phyloP scores from a whole-genome alignment of 2,888 invertebrate genomes.

The Euzophera pinguis region DNA sequence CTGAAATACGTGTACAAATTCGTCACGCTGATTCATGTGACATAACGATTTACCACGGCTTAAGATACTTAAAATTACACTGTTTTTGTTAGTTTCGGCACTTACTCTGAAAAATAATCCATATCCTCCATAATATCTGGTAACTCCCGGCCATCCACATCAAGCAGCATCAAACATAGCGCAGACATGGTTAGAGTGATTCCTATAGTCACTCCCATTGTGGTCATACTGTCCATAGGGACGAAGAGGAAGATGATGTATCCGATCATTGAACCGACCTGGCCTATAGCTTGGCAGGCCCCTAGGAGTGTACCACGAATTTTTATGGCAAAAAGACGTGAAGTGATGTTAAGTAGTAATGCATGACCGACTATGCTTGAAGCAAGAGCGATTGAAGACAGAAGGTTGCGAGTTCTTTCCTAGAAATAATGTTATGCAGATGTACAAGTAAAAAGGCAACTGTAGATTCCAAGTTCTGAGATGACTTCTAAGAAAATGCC shows the following conservation, averaged over 20 bases:
- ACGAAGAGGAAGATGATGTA: slow-evolving; percentile 46
- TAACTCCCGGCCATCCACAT: slow-evolving; percentile 62
- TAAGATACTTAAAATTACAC: too few relatives aligned
- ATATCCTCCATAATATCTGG: slow-evolving; percentile 64
- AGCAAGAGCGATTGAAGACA: slow-evolving; percentile 47
- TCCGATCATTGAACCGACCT: slow-evolving; percentile 54
- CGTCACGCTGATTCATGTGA: too few relatives aligned
- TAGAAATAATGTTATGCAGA: slow-evolving; percentile 30
- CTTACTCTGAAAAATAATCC: slow-evolving; percentile 70
- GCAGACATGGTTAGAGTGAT: slow-evolving; percentile 36
- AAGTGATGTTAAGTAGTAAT: slow-evolving; percentile 53
- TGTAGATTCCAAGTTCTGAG: too few relatives aligned
- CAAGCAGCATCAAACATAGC: slow-evolving; percentile 46
- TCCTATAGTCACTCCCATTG: slow-evolving; percentile 35
- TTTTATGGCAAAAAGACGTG: slow-evolving; percentile 58
- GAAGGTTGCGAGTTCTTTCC: slow-evolving; percentile 33
- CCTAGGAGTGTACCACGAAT: slow-evolving; percentile 56
- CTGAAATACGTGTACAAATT: too few relatives aligned
- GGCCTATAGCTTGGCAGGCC: slow-evolving; percentile 55
- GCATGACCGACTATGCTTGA: slow-evolving; percentile 48
- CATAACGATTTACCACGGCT: too few relatives aligned
- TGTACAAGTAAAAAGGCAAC: too few relatives aligned
- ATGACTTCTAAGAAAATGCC: too few relatives aligned
- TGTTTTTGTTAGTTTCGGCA: too few relatives aligned
- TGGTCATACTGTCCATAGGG: slow-evolving; percentile 33